Evolutionary conservation across 2,888 invertebrate genomes (phyloP), one percentile per base, ranked within the genome.

Genomic region (Harpalus rufipes): DNA sequence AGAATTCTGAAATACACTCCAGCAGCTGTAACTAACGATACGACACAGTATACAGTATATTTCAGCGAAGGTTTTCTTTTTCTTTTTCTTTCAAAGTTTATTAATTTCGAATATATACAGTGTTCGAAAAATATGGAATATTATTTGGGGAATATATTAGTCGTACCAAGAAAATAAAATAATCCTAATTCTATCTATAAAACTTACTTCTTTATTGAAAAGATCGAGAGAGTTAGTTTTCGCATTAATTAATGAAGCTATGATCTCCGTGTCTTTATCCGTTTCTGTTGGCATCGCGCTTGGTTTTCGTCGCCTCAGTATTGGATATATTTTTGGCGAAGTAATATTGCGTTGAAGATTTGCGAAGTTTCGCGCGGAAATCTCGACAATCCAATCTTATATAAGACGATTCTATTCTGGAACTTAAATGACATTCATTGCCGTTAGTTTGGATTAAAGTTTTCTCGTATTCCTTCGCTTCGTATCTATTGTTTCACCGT

Each of bases 381-480:
- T 84, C 65, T 84, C 76, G 78, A 78, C 84, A 84, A 84, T 84
- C 84, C 84, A 84, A 84, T 84, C 84, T 84, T 84, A 76, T 84
- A 78, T 84, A 84, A 84, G 76, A 63, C 84, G 61, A 72, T 84
- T 87, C 87, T 86, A 87, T 87, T 88, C 85, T 85, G 86, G 86
- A 88, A 88, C 87, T 88, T 88, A 87, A 88, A 88, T 88, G 87
- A 87, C 87, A 87, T 87, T 88, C 88, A 88, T 88, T 88, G 88
- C 87, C 87, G 86, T 86, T 87, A 87, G 87, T 87, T 87, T 87
- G 84, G 86, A 87, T 87, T 86, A 86, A 87, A 86, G 78, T 78
- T 78, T 78, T 25, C 74, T 16, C 51, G 44, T 76, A 51, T 44
- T 21, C 41, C 84, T 63, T 63, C 63, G 6, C 32, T n/a, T 56